Percentiles rank a stretch among this genome's conserved stretches.
Conservation (phyloP, 1,140 invertebrate genomes). For the Nylanderia fulva region DNA sequence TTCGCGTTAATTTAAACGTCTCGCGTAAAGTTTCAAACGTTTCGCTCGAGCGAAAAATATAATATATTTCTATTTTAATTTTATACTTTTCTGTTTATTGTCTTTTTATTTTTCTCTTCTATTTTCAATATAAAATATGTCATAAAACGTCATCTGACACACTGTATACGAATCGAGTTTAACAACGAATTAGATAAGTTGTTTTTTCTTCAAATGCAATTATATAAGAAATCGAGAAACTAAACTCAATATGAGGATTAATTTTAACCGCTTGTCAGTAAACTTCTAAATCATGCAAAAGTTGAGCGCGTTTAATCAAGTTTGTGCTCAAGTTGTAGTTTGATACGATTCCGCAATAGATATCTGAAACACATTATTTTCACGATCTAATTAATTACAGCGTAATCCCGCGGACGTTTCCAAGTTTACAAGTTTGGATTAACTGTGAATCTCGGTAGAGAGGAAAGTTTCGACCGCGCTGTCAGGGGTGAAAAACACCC, state of each 20-base stretch:
- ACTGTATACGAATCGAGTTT: background rate
- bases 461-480: background rate
- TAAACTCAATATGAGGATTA: background rate
- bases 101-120: background rate
- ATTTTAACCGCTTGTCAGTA: background rate
- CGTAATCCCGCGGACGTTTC: slow-evolving; percentile 26
- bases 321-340: slow-evolving; percentile 3
- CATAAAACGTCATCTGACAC: background rate
- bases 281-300: slow-evolving; percentile 4
- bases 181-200: background rate
- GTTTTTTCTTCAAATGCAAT: background rate
- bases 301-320: slow-evolving; percentile 7
- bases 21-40: too few relatives aligned
- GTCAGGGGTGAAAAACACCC: slow-evolving; percentile 23
- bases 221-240: background rate
- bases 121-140: background rate
- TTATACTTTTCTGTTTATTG: background rate
- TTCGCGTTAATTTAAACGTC: background rate
- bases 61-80: slow-evolving; percentile 2
- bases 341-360: slow-evolving; percentile 11
- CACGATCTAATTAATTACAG: slow-evolving; percentile 69
- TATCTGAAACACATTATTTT: slow-evolving; percentile 49
- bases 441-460: slow-evolving; percentile 1
- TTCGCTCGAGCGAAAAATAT: background rate
- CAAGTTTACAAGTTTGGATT: slow-evolving; percentile 36